Conservation (phyloP, 2,113 vertebrate species). For the Aspiorhynchus laticeps region DNA sequence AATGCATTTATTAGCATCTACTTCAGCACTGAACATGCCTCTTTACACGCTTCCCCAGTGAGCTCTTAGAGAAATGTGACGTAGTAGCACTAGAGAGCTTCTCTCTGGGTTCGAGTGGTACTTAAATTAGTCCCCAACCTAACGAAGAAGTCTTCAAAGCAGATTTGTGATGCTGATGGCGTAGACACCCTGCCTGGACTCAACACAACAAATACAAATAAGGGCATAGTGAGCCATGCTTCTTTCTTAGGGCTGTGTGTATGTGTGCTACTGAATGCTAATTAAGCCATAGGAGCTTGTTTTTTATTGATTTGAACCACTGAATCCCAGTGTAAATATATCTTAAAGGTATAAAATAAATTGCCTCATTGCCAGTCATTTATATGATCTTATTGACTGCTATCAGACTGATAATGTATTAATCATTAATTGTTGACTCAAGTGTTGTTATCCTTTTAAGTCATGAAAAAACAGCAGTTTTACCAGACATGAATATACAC, state of each 20-base stretch:
- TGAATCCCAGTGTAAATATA: neutral
- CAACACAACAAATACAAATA: constrained; percentile 51
- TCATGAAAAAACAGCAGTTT: neutral
- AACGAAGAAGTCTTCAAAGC: constrained; percentile 59
- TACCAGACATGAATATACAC: neutral
- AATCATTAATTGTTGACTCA: too few relatives aligned
- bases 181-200: constrained; percentile 32
- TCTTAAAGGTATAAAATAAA: neutral
- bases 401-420: neutral
- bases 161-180: constrained; percentile 61
- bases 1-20: constrained; percentile 15
- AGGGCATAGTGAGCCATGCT: neutral
- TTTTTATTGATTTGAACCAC: neutral
- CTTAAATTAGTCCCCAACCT: constrained; percentile 57
- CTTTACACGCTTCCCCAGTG: constrained; percentile 50
- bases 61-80: constrained; percentile 49
- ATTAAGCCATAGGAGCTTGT: neutral
- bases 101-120: constrained; percentile 45
- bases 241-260: neutral
- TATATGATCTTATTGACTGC: neutral
- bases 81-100: constrained; percentile 37
- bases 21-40: constrained; percentile 1
- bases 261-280: neutral
- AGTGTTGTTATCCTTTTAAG: neutral
- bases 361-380: neutral